phyloP scores from a whole-genome alignment of 2,113 vertebrate species.

The Ploceus nigricollis region DNA sequence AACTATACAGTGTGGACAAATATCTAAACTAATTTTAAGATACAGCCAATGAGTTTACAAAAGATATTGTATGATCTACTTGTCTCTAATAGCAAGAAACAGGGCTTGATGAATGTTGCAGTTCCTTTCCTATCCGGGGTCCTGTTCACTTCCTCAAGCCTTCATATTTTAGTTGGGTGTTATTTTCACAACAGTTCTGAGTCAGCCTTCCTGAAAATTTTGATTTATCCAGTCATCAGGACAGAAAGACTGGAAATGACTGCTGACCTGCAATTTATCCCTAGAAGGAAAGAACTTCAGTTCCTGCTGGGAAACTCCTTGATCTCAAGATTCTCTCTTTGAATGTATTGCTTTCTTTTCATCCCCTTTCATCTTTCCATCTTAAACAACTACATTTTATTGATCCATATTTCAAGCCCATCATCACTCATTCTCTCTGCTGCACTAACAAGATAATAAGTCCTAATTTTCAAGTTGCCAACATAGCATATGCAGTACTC shows the following conservation, averaged over 20 bases:
- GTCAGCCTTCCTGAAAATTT: not conserved
- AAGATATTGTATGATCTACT: not conserved
- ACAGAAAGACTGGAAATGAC: not conserved
- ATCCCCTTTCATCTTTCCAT: slow-evolving; percentile 8
- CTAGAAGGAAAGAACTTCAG: not conserved
- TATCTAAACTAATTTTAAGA: not conserved
- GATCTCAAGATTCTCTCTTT: slow-evolving; percentile 9
- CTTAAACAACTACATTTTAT: slow-evolving; percentile 11
- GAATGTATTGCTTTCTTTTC: not conserved
- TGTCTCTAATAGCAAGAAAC: not conserved
- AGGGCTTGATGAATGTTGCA: not conserved
- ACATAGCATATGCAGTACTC: not conserved
- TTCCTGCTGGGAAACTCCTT: not conserved
- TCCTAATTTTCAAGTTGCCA: slow-evolving; percentile 16
- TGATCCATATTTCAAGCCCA: slow-evolving; percentile 24
- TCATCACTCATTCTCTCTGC: not conserved
- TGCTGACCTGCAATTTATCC: slow-evolving; percentile 24
- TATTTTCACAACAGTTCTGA: slow-evolving; percentile 4
- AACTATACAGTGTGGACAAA: not conserved
- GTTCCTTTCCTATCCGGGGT: not conserved
- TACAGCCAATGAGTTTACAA: not conserved
- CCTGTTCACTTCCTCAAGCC: not conserved
- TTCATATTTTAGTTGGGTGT: not conserved
- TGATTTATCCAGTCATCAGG: not conserved
- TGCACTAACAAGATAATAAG: not conserved